Conservation (phyloP, 2,113 vertebrate genomes). For the Platysteira castanea region DNA sequence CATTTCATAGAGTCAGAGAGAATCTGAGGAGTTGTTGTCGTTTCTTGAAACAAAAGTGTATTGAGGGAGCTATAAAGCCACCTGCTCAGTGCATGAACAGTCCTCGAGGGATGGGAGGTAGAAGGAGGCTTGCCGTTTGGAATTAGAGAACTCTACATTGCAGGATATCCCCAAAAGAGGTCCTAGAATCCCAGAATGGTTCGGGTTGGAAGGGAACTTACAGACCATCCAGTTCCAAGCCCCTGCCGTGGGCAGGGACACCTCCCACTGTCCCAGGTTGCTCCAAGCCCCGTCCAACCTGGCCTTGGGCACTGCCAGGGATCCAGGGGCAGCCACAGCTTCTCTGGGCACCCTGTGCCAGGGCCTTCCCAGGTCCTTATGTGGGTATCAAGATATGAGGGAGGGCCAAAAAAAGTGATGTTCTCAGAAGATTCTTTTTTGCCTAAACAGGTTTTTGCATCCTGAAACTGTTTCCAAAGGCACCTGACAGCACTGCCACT, state of each 20-base stretch:
- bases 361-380: not conserved
- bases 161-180: not conserved
- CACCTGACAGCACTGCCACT: not conserved
- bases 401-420: not conserved
- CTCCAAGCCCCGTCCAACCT: accelerated
- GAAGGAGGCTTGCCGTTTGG: not conserved
- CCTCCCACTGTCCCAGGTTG: accelerated
- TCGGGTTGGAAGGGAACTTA: not conserved
- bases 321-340: not conserved
- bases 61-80: not conserved
- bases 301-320: not conserved
- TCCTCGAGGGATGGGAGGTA: not conserved
- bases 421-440: not conserved
- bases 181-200: not conserved
- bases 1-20: not conserved
- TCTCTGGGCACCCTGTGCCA: not conserved
- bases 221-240: not conserved
- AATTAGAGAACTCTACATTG: not conserved
- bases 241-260: not conserved
- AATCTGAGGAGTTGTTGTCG: not conserved
- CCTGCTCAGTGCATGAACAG: not conserved
- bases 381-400: not conserved
- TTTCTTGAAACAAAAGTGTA: constrained; percentile 1
- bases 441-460: not conserved
- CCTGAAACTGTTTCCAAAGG: not conserved